Conservation (phyloP, 2,888 invertebrate species). For the Aphidius colemani region DNA sequence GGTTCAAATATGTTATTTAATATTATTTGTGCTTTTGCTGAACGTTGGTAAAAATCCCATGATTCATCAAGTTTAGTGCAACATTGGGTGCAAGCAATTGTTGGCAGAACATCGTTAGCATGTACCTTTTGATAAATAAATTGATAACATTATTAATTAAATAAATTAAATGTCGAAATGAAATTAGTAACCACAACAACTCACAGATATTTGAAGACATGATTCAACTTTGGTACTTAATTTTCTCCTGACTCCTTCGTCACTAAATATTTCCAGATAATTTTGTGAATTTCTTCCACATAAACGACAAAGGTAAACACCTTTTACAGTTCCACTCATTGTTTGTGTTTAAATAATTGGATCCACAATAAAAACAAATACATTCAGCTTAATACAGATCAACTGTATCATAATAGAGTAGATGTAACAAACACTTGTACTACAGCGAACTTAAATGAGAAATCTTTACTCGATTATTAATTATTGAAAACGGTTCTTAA, state of each 20-base stretch:
- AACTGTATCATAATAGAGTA: no score
- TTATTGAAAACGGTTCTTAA: no score
- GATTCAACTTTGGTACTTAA: slow-evolving; percentile 45
- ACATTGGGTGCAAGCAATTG: slow-evolving; percentile 44
- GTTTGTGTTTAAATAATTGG: slow-evolving; percentile 16
- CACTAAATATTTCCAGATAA: slow-evolving; percentile 43
- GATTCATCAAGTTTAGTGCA: slow-evolving; percentile 44
- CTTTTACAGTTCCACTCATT: slow-evolving; percentile 23
- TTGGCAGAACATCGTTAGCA: slow-evolving; percentile 45
- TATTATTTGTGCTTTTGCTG: slow-evolving; percentile 44
- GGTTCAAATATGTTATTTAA: slow-evolving; percentile 41
- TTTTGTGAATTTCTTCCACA: slow-evolving; percentile 37
- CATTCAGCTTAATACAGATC: no score
- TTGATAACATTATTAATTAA: no score
- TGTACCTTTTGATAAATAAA: slow-evolving; percentile 39
- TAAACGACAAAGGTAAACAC: slow-evolving; percentile 34
- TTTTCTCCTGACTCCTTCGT: slow-evolving; percentile 40
- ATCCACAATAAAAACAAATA: no score
- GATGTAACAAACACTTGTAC: not conserved
- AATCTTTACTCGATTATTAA: not conserved
- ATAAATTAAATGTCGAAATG: no score
- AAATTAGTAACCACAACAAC: not conserved
- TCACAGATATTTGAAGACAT: slow-evolving; percentile 49
- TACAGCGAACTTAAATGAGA: not conserved
- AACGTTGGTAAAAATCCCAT: slow-evolving; percentile 45